phyloP scores from a whole-genome alignment of 1,140 invertebrate genomes.

The Nephotettix cincticeps region DNA sequence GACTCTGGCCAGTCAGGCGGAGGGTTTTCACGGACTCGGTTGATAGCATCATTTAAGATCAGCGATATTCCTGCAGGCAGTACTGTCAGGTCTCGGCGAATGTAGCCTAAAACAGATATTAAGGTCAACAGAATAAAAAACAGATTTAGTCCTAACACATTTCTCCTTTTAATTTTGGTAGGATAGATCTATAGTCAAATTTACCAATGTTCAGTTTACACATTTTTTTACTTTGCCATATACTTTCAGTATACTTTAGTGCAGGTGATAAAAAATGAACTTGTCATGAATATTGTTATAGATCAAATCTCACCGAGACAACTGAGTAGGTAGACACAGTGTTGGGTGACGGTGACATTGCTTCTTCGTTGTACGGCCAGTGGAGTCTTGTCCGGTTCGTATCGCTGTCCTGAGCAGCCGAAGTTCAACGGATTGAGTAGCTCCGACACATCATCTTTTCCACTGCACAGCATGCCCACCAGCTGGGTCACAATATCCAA shows the following conservation, averaged over 20 bases:
- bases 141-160: too few species aligned
- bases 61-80: constrained; percentile 74
- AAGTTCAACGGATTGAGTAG: constrained; percentile 22
- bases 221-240: too few species aligned
- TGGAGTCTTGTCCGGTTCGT: neutral
- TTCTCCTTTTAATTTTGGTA: too few species aligned
- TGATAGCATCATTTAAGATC: constrained; percentile 71
- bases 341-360: neutral
- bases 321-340: constrained; percentile 12
- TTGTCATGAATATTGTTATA: too few species aligned
- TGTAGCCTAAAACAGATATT: constrained; percentile 57
- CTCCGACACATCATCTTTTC: constrained; percentile 45
- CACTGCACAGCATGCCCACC: constrained; percentile 32
- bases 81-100: constrained; percentile 66
- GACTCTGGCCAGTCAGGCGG: constrained; percentile 73
- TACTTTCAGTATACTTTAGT: too few species aligned
- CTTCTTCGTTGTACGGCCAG: neutral
- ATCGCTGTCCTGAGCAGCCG: neutral
- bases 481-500: constrained; percentile 33
- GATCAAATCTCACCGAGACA: neutral
- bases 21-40: constrained; percentile 71
- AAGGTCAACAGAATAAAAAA: too few species aligned
- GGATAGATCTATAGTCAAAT: too few species aligned
- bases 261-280: too few species aligned
- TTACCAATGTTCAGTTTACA: too few species aligned